These are phyloP conservation scores for Phoxinus dragarum DNA, from an alignment of 2,797 vertebrate species.

Conservation along the genomic window DNA sequence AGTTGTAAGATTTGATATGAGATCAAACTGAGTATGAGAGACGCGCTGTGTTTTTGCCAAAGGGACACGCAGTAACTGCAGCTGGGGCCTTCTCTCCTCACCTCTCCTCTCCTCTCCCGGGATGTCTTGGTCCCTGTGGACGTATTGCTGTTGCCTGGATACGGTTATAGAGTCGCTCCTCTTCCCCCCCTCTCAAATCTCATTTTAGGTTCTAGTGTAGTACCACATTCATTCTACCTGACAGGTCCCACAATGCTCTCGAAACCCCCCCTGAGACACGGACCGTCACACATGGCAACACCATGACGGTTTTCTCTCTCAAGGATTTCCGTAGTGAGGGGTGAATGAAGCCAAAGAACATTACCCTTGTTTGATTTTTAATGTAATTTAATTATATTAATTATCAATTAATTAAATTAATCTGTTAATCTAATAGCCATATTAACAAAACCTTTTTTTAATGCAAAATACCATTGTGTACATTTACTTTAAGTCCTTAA, in stretches of 20 bases:
- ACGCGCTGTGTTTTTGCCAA: conserved; percentile 18
- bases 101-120: conserved; percentile 23
- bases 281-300: neutral
- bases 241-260: conserved; percentile 33
- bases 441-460: too few species aligned
- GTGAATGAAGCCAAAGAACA: neutral
- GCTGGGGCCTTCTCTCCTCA: conserved; percentile 41
- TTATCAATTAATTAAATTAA: too few species aligned
- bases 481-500: too few species aligned
- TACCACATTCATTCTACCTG: conserved; percentile 40
- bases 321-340: neutral
- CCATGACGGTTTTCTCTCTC: conserved; percentile 20
- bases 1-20: conserved; percentile 29
- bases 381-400: neutral
- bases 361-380: neutral
- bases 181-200: conserved; percentile 58
- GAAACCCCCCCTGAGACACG: conserved; percentile 13
- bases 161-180: conserved; percentile 61
- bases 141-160: conserved; percentile 67
- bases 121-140: conserved; percentile 48
- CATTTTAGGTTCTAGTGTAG: conserved; percentile 58
- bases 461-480: neutral
- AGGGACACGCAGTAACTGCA: conserved; percentile 45
- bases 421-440: too few species aligned
- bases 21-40: conserved; percentile 48